Base-by-base conservation (phyloP, 1,140 invertebrate genomes). In the Eurosta solidaginis region DNA sequence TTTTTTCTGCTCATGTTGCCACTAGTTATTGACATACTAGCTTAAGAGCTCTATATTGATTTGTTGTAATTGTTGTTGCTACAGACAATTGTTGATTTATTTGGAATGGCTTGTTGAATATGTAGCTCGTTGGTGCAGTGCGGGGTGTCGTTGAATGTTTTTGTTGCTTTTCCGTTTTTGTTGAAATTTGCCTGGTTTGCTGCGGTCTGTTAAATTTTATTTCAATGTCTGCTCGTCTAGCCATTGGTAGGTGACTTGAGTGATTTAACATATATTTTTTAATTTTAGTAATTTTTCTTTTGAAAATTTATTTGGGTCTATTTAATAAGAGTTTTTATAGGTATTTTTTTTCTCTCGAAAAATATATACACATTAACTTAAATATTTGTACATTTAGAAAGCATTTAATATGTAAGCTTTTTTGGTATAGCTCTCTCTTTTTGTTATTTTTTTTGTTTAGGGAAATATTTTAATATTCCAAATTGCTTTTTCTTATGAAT, bases 21-120 rank as follows among this genome's bases (percentile, higher is more conserved):
- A 20, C 33, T 68, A n/a, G n/a, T n/a, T n/a, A 68, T 68, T 68
- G 59, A 68, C 59, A 68, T 36, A 40, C 17, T 68, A 22, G 59
- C 59, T 68, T 68, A 68, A 68, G 40, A 40, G 59, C 33, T 68
- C 33, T 5, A n/a, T 29, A 40, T 36, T 59, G 50, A 20, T 54
- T 29, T 33, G 54, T 63, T 63, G 29, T 20, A 29, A 10, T 59
- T 59, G 54, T 29, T 25, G 20, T 25, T 25, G 49, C 20, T 5
- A 22, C 54, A 20, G n/a, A n/a, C 54, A 22, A n/a, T 12, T 17
- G 27, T 33, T 33, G n/a, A n/a, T n/a, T n/a, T n/a, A n/a, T n/a
- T n/a, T n/a, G n/a, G n/a, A n/a, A n/a, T n/a, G n/a, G n/a, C n/a
- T n/a, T n/a, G n/a, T n/a, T n/a, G n/a, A n/a, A n/a, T n/a, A n/a